Evolutionary conservation across 2,888 invertebrate species (phyloP), one percentile per base, ranked within the genome.

Genomic region (Andrena trimmerana): DNA sequence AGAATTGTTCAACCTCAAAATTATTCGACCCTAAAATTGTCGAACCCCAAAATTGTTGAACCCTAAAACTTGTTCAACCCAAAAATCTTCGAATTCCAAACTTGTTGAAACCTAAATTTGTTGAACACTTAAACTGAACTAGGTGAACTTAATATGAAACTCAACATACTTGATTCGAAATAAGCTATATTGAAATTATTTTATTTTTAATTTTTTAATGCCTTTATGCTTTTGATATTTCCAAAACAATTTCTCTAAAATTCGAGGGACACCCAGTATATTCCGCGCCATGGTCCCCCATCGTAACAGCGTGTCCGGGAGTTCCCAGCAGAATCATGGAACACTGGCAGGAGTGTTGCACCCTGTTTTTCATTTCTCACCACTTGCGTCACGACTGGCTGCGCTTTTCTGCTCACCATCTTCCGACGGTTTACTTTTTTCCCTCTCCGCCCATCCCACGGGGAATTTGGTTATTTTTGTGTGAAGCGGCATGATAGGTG

Each of bases 391-490:
- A 67, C 63, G 52, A 79, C 67, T 60, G 66, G 8, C 68, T 70
- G 70, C 60, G 65, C 57, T 83, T 72, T 70, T 75, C 86, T 83
- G 79, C 65, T 63, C 65, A 20, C 60, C 79, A 68, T 86, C 83
- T 65, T 74, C 74, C 62, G 33, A 59, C 83, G 71, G 85, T 86
- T 86, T 83, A 86, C 60, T 42, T 70, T 71, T 42, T 42, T 0
- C 16, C 13, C 42, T 42, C 42, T 16, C 20, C 16, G 33, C 50
- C 31, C 67, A 24, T n/a, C n/a, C 57, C 27, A 8, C 24, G 54
- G 42, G 33, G 24, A 31, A 68, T 76, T 73, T 74, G 70, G 62
- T 79, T 86, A 86, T 83, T 86, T 83, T 77, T 52, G 77, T 65
- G 65, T 62, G 62, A 75, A 54, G 29, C 27, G 78, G 36, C 57